Percentiles rank a stretch among this genome's conserved stretches.
phyloP scores from a whole-genome alignment of 2,797 vertebrate genomes.

The Garrulus glandarius region DNA sequence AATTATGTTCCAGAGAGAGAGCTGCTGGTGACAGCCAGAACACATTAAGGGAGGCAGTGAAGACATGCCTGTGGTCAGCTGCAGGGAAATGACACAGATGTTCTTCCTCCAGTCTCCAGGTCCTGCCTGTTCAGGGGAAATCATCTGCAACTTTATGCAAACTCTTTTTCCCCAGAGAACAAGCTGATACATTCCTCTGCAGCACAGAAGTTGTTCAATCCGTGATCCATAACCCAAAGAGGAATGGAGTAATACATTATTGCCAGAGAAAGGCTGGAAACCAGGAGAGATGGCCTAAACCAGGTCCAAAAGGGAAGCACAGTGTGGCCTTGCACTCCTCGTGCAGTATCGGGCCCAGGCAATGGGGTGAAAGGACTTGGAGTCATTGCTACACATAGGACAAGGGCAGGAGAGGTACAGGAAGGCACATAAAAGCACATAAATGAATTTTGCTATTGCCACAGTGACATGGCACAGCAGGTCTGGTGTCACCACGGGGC shows the following conservation, averaged over 20 bases:
- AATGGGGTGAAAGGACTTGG: background rate
- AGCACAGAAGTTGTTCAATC: background rate
- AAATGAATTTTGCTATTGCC: background rate
- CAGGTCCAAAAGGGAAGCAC: background rate
- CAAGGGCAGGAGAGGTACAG: background rate
- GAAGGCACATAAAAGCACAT: background rate
- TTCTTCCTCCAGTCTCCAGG: constrained; percentile 1
- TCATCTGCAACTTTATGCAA: constrained; percentile 16
- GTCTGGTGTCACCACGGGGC: fast-evolving
- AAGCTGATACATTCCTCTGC: background rate
- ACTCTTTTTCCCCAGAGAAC: background rate
- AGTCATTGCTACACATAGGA: fast-evolving
- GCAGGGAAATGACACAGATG: constrained; percentile 40
- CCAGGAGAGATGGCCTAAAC: background rate
- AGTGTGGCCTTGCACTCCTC: background rate
- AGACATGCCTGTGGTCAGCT: constrained; percentile 30
- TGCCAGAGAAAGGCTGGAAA: background rate
- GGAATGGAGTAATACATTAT: background rate
- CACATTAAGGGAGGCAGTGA: background rate
- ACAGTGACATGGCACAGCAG: background rate
- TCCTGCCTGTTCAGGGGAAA: background rate
- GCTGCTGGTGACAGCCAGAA: background rate
- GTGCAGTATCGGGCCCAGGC: background rate
- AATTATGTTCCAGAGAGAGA: background rate
- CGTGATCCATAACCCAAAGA: background rate